phyloP scores from a whole-genome alignment of 2,888 invertebrate genomes.

The Limnephilus rhombicus region DNA sequence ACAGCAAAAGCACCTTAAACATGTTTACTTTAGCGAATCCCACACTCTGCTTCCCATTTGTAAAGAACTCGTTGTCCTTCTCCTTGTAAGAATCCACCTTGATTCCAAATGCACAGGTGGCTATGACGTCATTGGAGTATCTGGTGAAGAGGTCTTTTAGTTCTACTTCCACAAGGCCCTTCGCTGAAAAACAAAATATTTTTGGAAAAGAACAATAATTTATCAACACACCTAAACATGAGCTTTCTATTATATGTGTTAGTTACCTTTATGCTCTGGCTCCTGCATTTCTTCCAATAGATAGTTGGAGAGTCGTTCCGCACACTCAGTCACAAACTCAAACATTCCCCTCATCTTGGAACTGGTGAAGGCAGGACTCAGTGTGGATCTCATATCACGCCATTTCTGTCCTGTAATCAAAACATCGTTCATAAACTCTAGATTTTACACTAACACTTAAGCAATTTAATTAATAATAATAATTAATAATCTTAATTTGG shows the following conservation, averaged over 20 bases:
- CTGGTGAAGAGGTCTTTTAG: constrained; percentile 73
- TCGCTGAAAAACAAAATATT: constrained; percentile 18
- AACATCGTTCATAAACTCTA: background rate
- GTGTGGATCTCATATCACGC: constrained; percentile 73
- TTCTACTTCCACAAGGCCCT: constrained; percentile 70
- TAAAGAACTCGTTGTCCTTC: constrained; percentile 77
- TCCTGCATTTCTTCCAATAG: constrained; percentile 54
- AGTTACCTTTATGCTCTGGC: constrained; percentile 42
- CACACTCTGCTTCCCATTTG: background rate
- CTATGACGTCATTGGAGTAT: constrained; percentile 77
- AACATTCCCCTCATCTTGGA: constrained; percentile 75
- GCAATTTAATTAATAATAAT: too few relatives aligned
- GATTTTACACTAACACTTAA: background rate
- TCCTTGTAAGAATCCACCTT: constrained; percentile 77
- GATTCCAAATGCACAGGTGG: constrained; percentile 76
- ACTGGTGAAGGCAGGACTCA: constrained; percentile 68
- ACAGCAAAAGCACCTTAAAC: constrained; percentile 67
- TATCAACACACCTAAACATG: too few relatives aligned
- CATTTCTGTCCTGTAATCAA: constrained; percentile 70
- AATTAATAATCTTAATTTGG: background rate
- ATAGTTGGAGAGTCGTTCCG: constrained; percentile 70
- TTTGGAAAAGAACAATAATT: background rate
- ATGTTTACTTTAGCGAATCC: constrained; percentile 26
- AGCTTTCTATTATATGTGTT: background rate
- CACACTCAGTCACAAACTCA: constrained; percentile 73